Conservation (phyloP, 2,888 invertebrate genomes). For the Brachyopa scutellaris region DNA sequence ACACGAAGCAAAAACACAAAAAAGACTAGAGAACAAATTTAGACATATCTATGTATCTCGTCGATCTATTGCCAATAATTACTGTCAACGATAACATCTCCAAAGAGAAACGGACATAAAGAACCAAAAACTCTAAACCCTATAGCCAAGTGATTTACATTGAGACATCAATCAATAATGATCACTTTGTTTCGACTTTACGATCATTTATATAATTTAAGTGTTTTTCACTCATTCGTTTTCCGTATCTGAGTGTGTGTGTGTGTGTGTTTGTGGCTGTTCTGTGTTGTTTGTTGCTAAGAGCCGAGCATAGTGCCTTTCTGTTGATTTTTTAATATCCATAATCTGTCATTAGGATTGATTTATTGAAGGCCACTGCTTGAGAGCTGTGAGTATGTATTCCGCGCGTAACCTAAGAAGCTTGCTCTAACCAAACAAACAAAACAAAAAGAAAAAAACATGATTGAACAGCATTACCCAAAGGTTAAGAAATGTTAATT, state of each 20-base stretch:
- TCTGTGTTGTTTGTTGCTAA: constrained; percentile 7
- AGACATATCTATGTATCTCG: constrained; percentile 14
- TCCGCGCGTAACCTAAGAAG: constrained; percentile 43
- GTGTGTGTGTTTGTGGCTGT: too few relatives aligned
- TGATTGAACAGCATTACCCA: neutral
- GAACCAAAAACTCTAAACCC: constrained; percentile 9
- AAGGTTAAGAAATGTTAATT: constrained; percentile 52
- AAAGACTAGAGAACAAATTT: constrained; percentile 11
- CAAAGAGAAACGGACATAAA: neutral
- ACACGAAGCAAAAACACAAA: too few relatives aligned
- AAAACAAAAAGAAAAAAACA: too few relatives aligned
- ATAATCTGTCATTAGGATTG: constrained; percentile 52
- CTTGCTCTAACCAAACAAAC: constrained; percentile 5
- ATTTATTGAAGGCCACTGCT: constrained; percentile 41
- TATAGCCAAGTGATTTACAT: constrained; percentile 48
- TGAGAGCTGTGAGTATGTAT: neutral
- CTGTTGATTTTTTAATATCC: constrained; percentile 4
- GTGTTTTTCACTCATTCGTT: constrained; percentile 26
- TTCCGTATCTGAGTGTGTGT: neutral
- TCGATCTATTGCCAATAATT: constrained; percentile 45
- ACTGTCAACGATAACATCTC: constrained; percentile 44
- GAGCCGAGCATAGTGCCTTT: neutral
- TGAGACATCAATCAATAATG: constrained; percentile 55
- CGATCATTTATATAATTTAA: constrained; percentile 52
- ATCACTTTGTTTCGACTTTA: constrained; percentile 57